A percentile compares a stretch with the other conserved stretches of the same genome.
phyloP scores from a whole-genome alignment of 2,888 invertebrate species.

The Drosophila incognita region DNA sequence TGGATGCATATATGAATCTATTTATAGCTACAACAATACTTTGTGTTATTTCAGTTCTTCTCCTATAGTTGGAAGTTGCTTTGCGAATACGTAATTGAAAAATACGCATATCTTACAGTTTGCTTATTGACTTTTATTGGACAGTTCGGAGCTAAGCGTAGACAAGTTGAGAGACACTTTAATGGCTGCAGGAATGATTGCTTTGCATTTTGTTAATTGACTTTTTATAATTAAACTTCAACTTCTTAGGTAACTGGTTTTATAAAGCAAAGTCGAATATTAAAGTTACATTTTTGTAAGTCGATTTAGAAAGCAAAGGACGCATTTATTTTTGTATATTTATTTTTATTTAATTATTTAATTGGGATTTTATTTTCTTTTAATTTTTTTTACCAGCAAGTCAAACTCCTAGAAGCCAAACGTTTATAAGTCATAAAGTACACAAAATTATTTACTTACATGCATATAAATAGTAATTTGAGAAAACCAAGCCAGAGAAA shows the following conservation, averaged over 20 bases:
- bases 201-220: slow-evolving; percentile 10
- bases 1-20: not conserved
- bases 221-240: not conserved
- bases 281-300: too few species aligned
- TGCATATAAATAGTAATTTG: slow-evolving; percentile 2
- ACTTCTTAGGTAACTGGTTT: not conserved
- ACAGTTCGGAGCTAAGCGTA: slow-evolving; percentile 48
- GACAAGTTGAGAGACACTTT: slow-evolving; percentile 9
- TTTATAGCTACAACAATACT: slow-evolving; percentile 1
- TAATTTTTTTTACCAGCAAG: not conserved
- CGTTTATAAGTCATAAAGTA: slow-evolving; percentile 18
- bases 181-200: slow-evolving; percentile 11
- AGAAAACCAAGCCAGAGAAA: not conserved
- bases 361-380: not conserved
- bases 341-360: not conserved
- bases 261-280: too few species aligned
- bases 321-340: not conserved
- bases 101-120: slow-evolving; percentile 70
- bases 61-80: slow-evolving; percentile 37
- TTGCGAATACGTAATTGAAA: slow-evolving; percentile 73
- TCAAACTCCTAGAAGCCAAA: slow-evolving; percentile 1
- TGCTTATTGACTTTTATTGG: slow-evolving; percentile 78
- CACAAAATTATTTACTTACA: slow-evolving; percentile 21
- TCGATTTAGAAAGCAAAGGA: not conserved
- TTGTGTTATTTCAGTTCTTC: slow-evolving; percentile 11